Evolutionary conservation across 2,888 invertebrate genomes (phyloP), one percentile per base, ranked within the genome.

Genomic region (Stenodera caucasica): DNA sequence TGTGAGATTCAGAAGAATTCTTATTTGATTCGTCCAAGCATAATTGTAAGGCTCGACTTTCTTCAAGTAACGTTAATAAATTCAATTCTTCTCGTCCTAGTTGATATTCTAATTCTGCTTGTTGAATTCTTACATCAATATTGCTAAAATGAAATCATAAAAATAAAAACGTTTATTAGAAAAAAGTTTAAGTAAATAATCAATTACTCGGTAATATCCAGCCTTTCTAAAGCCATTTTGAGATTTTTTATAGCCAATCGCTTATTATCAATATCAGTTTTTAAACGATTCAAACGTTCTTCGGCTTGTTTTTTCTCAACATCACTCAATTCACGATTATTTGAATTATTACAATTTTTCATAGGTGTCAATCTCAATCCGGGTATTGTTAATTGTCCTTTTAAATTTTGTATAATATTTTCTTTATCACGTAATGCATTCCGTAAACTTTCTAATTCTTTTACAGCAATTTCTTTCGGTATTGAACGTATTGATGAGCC

Each of bases 71-170:
- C 51, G 92, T 91, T 67, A 94, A 81, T 74, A 94, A 84, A 80
- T 94, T 93, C 67, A 94, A 81, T 81, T 95, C 95, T 80, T 95
- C 94, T 50, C 94, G 85, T 0, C 94, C 94, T 67, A 94, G 82
- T 77, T 93, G 90, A 79, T 94, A 94, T 77, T 94, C 94, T 70
- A 94, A 81, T 80, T 95, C 95, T 0, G 95, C 95, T 77, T 94
- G 94, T 74, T 93, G 90, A 77, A 95, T 94, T 68, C 94, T 85
- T 51, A 90, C 89, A 80, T 95, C 94, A 61, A 94, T 94, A 79
- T 94, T 94, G 73, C 94, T 94, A 80, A 1, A 80, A 79, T 68
- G 40, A 29, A 14, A 11, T 50, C 2, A 12, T 14, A 12, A 35
- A 55, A 7, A 35, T 14, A 52, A 49, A 49, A 49, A 49, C 9